Conservation (phyloP, 2,888 invertebrate species). For the Drosophila kanekoi region DNA sequence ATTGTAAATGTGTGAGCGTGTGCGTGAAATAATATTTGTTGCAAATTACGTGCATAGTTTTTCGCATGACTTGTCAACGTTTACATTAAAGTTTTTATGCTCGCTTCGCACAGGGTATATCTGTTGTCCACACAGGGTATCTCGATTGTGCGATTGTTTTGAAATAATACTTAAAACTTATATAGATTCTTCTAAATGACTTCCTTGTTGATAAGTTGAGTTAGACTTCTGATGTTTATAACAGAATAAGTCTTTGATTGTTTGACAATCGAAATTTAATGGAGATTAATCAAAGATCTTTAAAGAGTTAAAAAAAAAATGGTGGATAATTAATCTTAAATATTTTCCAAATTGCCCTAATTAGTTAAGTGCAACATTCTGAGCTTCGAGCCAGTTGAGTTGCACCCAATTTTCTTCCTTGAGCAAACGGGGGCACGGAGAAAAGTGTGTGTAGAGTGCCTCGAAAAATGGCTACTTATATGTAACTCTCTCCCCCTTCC, state of each 20-base stretch:
- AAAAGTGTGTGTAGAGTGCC: conserved; percentile 4
- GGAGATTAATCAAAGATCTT: too few relatives aligned
- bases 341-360: neutral
- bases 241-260: too few relatives aligned
- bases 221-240: too few relatives aligned
- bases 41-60: neutral
- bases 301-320: too few relatives aligned
- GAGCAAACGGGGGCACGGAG: neutral
- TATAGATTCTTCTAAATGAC: too few relatives aligned
- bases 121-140: neutral
- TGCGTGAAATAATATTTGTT: conserved; percentile 9
- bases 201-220: too few relatives aligned
- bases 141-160: too few relatives aligned
- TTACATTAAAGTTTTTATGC: neutral
- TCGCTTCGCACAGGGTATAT: neutral
- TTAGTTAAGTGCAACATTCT: conserved; percentile 1
- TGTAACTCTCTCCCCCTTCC: neutral
- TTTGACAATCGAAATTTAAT: too few relatives aligned
- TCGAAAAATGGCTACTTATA: conserved; percentile 49
- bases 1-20: neutral
- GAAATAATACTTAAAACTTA: too few relatives aligned
- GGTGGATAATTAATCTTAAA: neutral
- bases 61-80: conserved; percentile 6
- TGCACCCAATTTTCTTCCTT: conserved; percentile 6
- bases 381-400: conserved; percentile 6